phyloP scores from a whole-genome alignment of 2,888 invertebrate genomes.

The Oxycera nigricornis region DNA sequence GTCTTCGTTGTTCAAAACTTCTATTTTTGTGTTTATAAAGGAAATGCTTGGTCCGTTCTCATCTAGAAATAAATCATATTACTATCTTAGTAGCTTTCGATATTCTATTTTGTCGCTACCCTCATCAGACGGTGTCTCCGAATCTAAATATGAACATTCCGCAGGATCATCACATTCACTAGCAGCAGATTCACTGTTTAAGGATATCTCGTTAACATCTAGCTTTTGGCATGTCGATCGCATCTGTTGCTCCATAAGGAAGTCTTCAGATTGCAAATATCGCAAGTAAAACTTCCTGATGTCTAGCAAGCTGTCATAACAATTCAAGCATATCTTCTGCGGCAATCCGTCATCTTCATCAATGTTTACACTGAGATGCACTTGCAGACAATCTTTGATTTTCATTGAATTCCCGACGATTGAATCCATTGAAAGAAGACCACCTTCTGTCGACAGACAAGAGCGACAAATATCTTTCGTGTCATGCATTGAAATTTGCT shows the following conservation, averaged over 20 bases:
- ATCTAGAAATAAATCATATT: no score
- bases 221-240: no score
- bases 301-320: background rate
- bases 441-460: background rate
- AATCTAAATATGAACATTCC: no score
- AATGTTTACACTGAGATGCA: slow-evolving; percentile 3
- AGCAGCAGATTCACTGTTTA: no score
- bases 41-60: no score
- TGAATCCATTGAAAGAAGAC: background rate
- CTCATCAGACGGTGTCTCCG: no score
- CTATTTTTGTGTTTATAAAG: no score
- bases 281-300: background rate
- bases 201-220: no score
- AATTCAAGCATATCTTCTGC: background rate
- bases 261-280: slow-evolving; percentile 8
- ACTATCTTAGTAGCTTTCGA: no score
- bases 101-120: no score
- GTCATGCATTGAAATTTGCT: background rate
- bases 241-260: background rate
- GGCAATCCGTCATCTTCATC: slow-evolving; percentile 16
- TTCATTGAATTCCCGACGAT: background rate
- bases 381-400: background rate
- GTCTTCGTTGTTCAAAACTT: no score
- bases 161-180: no score
- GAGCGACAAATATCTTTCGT: slow-evolving; percentile 12